Conservation (phyloP, 2,888 invertebrate genomes). For the Elgonia sp. region DNA sequence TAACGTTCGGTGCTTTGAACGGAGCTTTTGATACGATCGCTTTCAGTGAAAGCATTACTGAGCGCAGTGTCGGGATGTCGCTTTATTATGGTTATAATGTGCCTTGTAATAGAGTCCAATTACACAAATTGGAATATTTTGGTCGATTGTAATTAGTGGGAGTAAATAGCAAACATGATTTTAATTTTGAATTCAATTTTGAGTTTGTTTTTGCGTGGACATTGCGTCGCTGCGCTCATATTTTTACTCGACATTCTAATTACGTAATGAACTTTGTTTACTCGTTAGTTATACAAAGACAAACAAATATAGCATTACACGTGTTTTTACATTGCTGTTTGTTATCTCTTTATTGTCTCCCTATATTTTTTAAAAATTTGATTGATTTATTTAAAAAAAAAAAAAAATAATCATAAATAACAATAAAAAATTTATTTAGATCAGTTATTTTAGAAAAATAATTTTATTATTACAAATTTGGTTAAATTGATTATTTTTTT, state of each 20-base stretch:
- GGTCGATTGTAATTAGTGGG: background rate
- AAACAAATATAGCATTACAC: conserved; percentile 57
- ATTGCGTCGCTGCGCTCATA: conserved; percentile 8
- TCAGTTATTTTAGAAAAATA: too few species aligned
- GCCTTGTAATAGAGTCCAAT: conserved; percentile 10
- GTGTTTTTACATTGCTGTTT: conserved; percentile 40
- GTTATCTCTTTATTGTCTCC: background rate
- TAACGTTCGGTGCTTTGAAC: conserved; percentile 52
- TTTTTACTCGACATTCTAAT: conserved; percentile 53
- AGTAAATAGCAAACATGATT: background rate
- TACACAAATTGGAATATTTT: conserved; percentile 18
- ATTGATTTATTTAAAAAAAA: too few species aligned
- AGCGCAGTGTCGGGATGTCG: conserved; percentile 26
- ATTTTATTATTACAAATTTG: too few species aligned
- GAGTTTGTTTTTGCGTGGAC: too few species aligned
- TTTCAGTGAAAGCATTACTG: conserved; percentile 72
- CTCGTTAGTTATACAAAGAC: conserved; percentile 64
- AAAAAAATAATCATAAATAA: too few species aligned
- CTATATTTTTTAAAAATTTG: too few species aligned
- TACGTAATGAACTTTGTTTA: conserved; percentile 64
- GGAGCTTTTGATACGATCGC: conserved; percentile 68
- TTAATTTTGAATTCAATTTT: too few species aligned
- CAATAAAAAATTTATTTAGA: too few species aligned
- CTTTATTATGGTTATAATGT: conserved; percentile 25
- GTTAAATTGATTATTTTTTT: too few species aligned